Evolutionary conservation across 1,140 invertebrate genomes (phyloP), one percentile per base, ranked within the genome.

Genomic region (Maniola jurtina): DNA sequence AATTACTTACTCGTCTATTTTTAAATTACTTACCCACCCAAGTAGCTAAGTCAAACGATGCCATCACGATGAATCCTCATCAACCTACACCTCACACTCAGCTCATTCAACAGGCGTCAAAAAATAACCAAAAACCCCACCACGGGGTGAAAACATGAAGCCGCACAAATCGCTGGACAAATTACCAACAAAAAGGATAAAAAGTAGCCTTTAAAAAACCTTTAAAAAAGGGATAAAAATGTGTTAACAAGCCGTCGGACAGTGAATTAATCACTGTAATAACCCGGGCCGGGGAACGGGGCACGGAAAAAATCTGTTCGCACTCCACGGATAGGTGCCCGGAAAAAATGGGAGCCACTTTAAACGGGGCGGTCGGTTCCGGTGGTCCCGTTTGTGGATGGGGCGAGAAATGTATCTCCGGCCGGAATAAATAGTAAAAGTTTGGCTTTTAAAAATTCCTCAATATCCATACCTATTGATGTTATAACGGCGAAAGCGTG

Each of bases 221-320:
- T 45, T 5, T 6, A 62, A 70, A 70, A 54, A 61, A 14, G 45
- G 38, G 42, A 64, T 66, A 76, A 73, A 71, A 52, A 67, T 61
- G 64, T 65, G 71, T 73, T 68, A 73, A 68, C 71, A 64, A 64
- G 60, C 66, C 56, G 55, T 42, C 58, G 64, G 60, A 58, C 66
- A 65, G 48, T 63, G 61, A 68, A 63, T 70, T 72, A 70, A 70
- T 70, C 68, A 73, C 71, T 57, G 61, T 54, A 67, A 73, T 73
- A 76, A 71, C 64, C 72, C 60, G 57, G 55, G 36, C 54, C 62
- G 70, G 66, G 61, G 59, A 50, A 59, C 63, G 70, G 66, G 62
- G 63, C 56, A 58, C 62, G 67, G 66, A 66, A 69, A 70, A 69
- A 75, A 77, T 72, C 72, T 72, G 75, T 68, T 72, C 61, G 69